phyloP scores from a whole-genome alignment of 53 echinoderm and acorn worm species.

The Holothuria leucospilota region DNA sequence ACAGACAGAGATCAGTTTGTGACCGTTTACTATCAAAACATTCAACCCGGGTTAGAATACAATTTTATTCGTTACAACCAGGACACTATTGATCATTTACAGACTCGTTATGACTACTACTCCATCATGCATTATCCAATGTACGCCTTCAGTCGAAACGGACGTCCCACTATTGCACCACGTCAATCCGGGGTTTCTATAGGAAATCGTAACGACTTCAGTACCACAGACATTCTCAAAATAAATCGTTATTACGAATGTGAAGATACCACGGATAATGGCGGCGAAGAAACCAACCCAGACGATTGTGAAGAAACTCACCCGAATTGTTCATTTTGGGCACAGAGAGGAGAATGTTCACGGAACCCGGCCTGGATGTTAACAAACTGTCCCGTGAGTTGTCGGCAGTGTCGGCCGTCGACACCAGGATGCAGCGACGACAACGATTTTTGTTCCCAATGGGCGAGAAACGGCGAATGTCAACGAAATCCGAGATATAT shows the following conservation, averaged over 20 bases:
- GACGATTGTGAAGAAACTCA: constrained; percentile 10
- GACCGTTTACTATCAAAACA: constrained; percentile 73
- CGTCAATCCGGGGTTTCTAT: constrained; percentile 57
- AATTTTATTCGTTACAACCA: constrained; percentile 72
- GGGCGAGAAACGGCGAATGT: constrained; percentile 66
- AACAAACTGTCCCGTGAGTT: constrained; percentile 64
- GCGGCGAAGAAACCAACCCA: constrained; percentile 14
- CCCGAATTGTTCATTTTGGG: constrained; percentile 63
- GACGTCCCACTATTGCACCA: constrained; percentile 69
- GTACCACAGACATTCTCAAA: constrained; percentile 60
- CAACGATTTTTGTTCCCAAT: constrained; percentile 58
- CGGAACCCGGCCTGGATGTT: constrained; percentile 64
- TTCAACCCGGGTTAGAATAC: constrained; percentile 61
- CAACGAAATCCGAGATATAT: constrained; percentile 54
- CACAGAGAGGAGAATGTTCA: constrained; percentile 64
- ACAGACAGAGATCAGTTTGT: constrained; percentile 79
- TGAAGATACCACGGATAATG: constrained; percentile 51
- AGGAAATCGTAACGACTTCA: constrained; percentile 76
- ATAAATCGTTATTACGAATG: constrained; percentile 75
- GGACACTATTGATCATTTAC: constrained; percentile 65
- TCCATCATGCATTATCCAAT: constrained; percentile 78
- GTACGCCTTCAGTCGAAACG: constrained; percentile 69
- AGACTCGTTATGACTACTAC: constrained; percentile 74
- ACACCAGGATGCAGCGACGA: constrained; percentile 49
- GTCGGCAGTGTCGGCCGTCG: constrained; percentile 20